These are phyloP conservation scores for Busseola fusca DNA, from an alignment of 2,888 invertebrate genomes.

Conservation along the genomic window DNA sequence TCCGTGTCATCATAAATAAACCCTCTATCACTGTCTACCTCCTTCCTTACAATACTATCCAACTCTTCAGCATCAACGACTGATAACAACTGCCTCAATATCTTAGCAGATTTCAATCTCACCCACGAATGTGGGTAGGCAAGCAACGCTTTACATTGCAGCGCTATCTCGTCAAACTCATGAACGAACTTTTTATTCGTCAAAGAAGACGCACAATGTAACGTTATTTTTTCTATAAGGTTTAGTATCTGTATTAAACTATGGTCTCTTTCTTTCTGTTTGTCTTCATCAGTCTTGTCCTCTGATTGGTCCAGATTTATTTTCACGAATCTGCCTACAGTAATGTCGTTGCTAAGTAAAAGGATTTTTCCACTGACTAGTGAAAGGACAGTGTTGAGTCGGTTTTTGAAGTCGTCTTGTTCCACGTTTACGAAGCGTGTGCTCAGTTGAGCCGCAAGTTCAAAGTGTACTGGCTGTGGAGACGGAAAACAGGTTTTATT, in stretches of 20 bases:
- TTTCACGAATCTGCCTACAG: constrained; percentile 90
- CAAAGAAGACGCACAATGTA: constrained; percentile 90
- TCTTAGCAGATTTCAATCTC: constrained; percentile 92
- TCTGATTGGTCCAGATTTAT: constrained; percentile 80
- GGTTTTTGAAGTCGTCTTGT: constrained; percentile 91
- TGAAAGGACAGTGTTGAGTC: constrained; percentile 90
- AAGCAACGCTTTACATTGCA: constrained; percentile 92
- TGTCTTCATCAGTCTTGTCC: constrained; percentile 86
- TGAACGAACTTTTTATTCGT: constrained; percentile 82
- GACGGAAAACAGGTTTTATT: neutral
- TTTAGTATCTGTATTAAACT: constrained; percentile 93
- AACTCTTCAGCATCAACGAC: constrained; percentile 90
- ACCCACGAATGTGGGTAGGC: constrained; percentile 97
- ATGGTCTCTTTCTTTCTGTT: constrained; percentile 91
- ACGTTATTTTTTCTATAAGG: constrained; percentile 91
- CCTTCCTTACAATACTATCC: constrained; percentile 81
- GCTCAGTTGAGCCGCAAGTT: constrained; percentile 93
- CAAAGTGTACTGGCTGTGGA: constrained; percentile 90
- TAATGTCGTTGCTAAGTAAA: constrained; percentile 82
- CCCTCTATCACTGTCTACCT: constrained; percentile 81
- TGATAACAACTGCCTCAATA: constrained; percentile 92
- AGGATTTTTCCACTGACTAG: constrained; percentile 88
- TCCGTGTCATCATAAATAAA: constrained; percentile 91
- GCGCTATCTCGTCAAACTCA: constrained; percentile 89
- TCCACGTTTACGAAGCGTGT: constrained; percentile 95